These are phyloP conservation scores for Okapia johnstoni DNA, from an alignment of 2,113 vertebrate genomes.

Conservation along the genomic window DNA sequence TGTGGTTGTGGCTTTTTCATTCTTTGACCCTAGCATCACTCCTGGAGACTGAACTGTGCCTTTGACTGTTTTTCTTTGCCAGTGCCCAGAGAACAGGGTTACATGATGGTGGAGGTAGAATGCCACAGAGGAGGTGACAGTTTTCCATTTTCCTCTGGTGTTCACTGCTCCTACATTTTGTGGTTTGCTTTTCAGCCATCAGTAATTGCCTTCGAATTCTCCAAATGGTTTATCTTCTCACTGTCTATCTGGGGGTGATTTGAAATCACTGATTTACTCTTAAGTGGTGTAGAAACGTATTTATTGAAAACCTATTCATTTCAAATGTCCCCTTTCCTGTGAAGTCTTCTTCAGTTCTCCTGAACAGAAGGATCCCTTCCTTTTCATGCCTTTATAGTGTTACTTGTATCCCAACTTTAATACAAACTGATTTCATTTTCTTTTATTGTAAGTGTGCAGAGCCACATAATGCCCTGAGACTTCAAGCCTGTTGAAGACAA, in stretches of 20 bases:
- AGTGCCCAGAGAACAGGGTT: not conserved
- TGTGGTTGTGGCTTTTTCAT: not conserved
- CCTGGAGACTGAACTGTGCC: not conserved
- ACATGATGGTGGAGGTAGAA: not conserved
- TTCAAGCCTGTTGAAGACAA: not conserved
- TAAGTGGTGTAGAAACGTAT: not conserved
- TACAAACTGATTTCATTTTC: not conserved
- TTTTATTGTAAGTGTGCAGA: not conserved
- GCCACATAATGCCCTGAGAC: not conserved
- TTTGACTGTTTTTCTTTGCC: not conserved
- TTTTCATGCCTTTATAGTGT: not conserved
- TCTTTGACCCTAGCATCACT: not conserved
- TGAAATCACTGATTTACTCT: constrained; percentile 11
- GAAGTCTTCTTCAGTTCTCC: not conserved
- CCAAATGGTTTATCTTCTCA: not conserved
- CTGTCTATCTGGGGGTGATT: not conserved
- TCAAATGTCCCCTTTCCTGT: not conserved
- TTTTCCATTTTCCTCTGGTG: not conserved
- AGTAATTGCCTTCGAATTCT: not conserved
- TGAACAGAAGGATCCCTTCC: not conserved
- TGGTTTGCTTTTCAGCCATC: not conserved
- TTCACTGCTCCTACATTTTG: not conserved
- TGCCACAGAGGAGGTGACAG: not conserved
- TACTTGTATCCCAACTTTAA: not conserved
- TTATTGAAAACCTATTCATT: not conserved